phyloP scores from a whole-genome alignment of 23 tunicate species.

The Trididemnum nubilum region DNA sequence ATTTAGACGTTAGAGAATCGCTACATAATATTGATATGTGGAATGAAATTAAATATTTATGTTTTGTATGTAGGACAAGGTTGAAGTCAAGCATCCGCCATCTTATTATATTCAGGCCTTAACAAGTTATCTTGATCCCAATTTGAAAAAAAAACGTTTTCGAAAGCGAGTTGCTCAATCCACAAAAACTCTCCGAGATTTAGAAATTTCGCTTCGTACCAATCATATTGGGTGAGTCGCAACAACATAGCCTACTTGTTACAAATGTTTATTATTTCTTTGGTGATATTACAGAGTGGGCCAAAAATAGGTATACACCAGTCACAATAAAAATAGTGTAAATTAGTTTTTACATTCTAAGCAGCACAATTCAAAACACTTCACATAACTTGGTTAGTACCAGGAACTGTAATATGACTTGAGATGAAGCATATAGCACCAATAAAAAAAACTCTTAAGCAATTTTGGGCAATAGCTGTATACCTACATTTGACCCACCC shows the following conservation, averaged over 20 bases:
- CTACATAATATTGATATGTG: no score
- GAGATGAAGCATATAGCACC: no score
- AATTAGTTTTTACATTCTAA: no score
- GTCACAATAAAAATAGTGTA: no score
- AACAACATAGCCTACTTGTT: neutral
- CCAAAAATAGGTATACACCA: no score
- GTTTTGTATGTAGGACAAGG: constrained; percentile 58
- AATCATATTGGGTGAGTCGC: constrained; percentile 90
- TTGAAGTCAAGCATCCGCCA: constrained; percentile 86
- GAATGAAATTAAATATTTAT: neutral
- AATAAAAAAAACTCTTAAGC: no score
- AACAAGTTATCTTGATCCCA: constrained; percentile 70
- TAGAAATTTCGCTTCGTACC: constrained; percentile 95
- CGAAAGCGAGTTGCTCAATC: constrained; percentile 69
- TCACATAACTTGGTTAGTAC: no score
- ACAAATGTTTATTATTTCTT: no score
- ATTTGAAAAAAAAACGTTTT: constrained; percentile 70
- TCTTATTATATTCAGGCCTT: constrained; percentile 65
- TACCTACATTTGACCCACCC: neutral
- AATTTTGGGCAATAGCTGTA: neutral
- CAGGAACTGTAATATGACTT: no score
- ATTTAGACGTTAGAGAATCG: no score
- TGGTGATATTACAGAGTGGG: no score
- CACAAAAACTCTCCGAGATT: constrained; percentile 79
- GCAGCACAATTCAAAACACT: no score